These are phyloP conservation scores for Megalonaias nervosa DNA, from an alignment of 1,140 invertebrate genomes.

Conservation along the genomic window DNA sequence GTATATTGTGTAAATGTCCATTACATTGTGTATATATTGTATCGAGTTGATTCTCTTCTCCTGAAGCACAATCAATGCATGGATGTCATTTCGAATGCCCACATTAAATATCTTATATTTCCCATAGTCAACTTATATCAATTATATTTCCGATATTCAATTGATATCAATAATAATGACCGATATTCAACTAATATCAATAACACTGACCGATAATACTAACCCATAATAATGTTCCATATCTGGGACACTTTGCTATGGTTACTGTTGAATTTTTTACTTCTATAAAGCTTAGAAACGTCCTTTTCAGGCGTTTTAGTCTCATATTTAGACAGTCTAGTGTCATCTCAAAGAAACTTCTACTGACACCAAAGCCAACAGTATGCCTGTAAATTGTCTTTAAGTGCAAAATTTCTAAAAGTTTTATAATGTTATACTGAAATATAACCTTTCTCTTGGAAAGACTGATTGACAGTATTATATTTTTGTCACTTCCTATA, in stretches of 20 bases:
- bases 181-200: neutral
- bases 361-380: constrained; percentile 59
- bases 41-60: too few species aligned
- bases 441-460: constrained; percentile 53
- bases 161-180: too few species aligned
- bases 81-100: neutral
- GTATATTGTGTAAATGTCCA: too few species aligned
- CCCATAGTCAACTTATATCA: too few species aligned
- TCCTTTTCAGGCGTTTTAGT: constrained; percentile 37
- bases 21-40: too few species aligned
- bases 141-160: too few species aligned
- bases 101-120: neutral
- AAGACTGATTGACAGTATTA: constrained; percentile 49
- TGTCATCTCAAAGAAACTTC: constrained; percentile 52
- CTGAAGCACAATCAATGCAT: neutral
- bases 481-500: constrained; percentile 33
- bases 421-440: constrained; percentile 51
- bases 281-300: constrained; percentile 56
- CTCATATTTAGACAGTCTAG: constrained; percentile 54
- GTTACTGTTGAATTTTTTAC: constrained; percentile 46
- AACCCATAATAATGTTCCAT: constrained; percentile 50
- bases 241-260: constrained; percentile 51
- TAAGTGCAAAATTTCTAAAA: constrained; percentile 50
- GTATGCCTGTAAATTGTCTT: constrained; percentile 61
- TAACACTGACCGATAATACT: neutral